Conservation (phyloP, 2,113 vertebrate species). For the Bujurquina vittata region DNA sequence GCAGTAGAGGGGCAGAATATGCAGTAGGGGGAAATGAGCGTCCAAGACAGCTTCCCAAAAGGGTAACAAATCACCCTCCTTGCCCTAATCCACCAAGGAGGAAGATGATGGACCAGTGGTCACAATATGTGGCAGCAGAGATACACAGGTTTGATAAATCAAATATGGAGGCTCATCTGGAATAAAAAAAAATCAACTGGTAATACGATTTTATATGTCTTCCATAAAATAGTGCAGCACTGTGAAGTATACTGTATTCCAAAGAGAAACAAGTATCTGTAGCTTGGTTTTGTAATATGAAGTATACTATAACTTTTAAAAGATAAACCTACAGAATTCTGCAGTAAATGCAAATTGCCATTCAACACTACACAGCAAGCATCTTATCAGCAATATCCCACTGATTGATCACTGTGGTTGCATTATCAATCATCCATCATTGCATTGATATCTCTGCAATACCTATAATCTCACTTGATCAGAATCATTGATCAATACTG, state of each 20-base stretch:
- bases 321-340: constrained; percentile 23
- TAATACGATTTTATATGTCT: not conserved
- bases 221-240: not conserved
- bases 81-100: constrained; percentile 70
- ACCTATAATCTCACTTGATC: constrained; percentile 73
- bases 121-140: constrained; percentile 54
- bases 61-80: constrained; percentile 82
- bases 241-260: not conserved
- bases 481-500: constrained; percentile 71
- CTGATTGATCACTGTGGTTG: constrained; percentile 63
- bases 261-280: not conserved
- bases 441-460: constrained; percentile 75
- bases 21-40: constrained; percentile 78
- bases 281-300: constrained; percentile 36
- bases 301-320: constrained; percentile 33
- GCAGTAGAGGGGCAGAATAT: constrained; percentile 76
- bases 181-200: constrained; percentile 7
- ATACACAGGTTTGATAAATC: constrained; percentile 42
- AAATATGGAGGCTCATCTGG: constrained; percentile 42
- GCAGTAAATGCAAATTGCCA: constrained; percentile 59
- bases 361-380: constrained; percentile 18
- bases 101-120: constrained; percentile 62
- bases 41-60: constrained; percentile 78
- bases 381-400: constrained; percentile 70
- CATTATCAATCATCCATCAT: constrained; percentile 78